phyloP scores from a whole-genome alignment of 2,113 vertebrate genomes.

The Centropristis striata region DNA sequence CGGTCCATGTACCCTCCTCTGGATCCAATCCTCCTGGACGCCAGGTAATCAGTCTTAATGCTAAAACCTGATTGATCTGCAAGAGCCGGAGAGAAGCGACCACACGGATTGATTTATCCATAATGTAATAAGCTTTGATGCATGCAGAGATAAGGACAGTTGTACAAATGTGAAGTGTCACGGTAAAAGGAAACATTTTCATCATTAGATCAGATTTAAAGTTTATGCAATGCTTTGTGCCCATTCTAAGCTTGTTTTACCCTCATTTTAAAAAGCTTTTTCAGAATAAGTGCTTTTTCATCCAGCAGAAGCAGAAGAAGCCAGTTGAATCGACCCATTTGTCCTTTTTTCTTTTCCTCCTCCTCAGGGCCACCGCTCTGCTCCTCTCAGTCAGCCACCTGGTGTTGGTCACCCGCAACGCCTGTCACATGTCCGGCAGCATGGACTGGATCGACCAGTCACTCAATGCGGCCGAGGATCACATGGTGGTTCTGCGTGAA shows the following conservation, averaged over 20 bases:
- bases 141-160: not conserved
- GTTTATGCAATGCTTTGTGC: not conserved
- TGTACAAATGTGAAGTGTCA: slow-evolving; percentile 6
- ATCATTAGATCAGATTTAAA: not conserved
- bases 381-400: slow-evolving; percentile 94
- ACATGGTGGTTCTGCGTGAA: slow-evolving; percentile 93
- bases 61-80: slow-evolving; percentile 17
- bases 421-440: slow-evolving; percentile 92
- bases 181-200: not conserved
- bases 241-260: not conserved
- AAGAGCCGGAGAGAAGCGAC: slow-evolving; percentile 1
- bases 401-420: slow-evolving; percentile 95
- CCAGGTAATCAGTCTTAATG: slow-evolving; percentile 86
- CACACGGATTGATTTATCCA: slow-evolving; percentile 1
- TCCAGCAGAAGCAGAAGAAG: not conserved
- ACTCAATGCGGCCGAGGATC: slow-evolving; percentile 91
- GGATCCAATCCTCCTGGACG: slow-evolving; percentile 96
- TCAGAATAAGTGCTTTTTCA: slow-evolving; percentile 7
- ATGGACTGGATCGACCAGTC: slow-evolving; percentile 96
- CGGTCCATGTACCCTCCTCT: slow-evolving; percentile 96
- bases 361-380: slow-evolving; percentile 90
- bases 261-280: not conserved
- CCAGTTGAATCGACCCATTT: not conserved
- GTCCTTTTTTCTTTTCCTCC: slow-evolving; percentile 6
- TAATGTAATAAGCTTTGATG: not conserved